These are phyloP conservation scores for Nipponacmea schrenckii DNA, from an alignment of 2,888 invertebrate species.

Conservation along the genomic window DNA sequence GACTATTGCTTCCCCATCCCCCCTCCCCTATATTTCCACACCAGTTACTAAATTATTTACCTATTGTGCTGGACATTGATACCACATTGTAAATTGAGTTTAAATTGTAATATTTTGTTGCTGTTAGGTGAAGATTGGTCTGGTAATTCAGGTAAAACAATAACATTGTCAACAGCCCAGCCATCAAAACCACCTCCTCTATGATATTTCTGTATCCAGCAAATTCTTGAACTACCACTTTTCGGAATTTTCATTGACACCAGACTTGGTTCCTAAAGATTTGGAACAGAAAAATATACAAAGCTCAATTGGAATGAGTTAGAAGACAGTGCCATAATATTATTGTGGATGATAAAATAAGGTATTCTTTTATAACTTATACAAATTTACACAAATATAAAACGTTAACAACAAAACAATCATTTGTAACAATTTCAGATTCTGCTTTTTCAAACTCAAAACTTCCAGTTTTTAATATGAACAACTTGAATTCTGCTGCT, in stretches of 20 bases:
- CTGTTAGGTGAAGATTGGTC: constrained; percentile 28
- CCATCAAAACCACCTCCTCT: constrained; percentile 53
- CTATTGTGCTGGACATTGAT: constrained; percentile 39
- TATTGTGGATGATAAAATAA: too few relatives aligned
- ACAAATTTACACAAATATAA: too few relatives aligned
- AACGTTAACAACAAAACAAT: too few relatives aligned
- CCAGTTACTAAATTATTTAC: constrained; percentile 26
- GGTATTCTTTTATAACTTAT: too few relatives aligned
- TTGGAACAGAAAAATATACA: background rate
- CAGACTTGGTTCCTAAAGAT: constrained; percentile 47
- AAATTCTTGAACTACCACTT: constrained; percentile 48
- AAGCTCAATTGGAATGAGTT: too few relatives aligned
- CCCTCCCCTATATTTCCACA: too few relatives aligned
- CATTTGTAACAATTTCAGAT: too few relatives aligned
- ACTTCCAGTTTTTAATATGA: too few relatives aligned
- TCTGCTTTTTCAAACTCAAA: too few relatives aligned
- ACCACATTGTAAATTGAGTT: constrained; percentile 61
- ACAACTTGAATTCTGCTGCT: too few relatives aligned
- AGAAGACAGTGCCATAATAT: too few relatives aligned
- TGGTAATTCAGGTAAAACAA: constrained; percentile 57
- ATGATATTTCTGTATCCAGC: constrained; percentile 64
- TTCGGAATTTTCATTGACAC: constrained; percentile 54
- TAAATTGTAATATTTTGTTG: constrained; percentile 56
- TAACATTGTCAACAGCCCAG: constrained; percentile 64
- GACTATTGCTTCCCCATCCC: too few relatives aligned